phyloP scores from a whole-genome alignment of 2,888 invertebrate genomes.

The Parnassius apollo region DNA sequence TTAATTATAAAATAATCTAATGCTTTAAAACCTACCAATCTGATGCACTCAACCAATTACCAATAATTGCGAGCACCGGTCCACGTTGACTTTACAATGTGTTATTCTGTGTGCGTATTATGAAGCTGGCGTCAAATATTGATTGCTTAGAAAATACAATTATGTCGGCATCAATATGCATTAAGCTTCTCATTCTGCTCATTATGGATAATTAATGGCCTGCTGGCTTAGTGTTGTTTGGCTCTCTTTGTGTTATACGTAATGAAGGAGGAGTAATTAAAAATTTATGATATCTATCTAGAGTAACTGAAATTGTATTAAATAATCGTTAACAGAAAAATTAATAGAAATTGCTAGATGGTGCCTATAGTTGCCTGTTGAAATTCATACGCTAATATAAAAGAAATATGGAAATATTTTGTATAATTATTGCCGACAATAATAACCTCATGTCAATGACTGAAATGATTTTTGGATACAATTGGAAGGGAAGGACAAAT shows the following conservation, averaged over 20 bases:
- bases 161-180: constrained; percentile 26
- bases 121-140: constrained; percentile 21
- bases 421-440: no score
- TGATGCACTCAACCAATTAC: constrained; percentile 60
- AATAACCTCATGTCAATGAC: no score
- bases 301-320: no score
- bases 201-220: constrained; percentile 28
- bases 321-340: no score
- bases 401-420: no score
- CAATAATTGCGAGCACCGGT: constrained; percentile 42
- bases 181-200: constrained; percentile 27
- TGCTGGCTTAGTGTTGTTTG: constrained; percentile 23
- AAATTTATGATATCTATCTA: constrained; percentile 6
- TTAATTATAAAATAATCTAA: neutral
- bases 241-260: constrained; percentile 20
- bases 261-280: constrained; percentile 23
- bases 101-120: constrained; percentile 32
- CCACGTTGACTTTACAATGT: constrained; percentile 64
- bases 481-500: no score
- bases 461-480: no score
- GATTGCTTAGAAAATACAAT: constrained; percentile 28
- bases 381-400: no score
- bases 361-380: no score
- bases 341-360: no score
- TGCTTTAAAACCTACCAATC: constrained; percentile 29